Conservation (phyloP, 2,888 invertebrate genomes). For the Epiblema foenella region DNA sequence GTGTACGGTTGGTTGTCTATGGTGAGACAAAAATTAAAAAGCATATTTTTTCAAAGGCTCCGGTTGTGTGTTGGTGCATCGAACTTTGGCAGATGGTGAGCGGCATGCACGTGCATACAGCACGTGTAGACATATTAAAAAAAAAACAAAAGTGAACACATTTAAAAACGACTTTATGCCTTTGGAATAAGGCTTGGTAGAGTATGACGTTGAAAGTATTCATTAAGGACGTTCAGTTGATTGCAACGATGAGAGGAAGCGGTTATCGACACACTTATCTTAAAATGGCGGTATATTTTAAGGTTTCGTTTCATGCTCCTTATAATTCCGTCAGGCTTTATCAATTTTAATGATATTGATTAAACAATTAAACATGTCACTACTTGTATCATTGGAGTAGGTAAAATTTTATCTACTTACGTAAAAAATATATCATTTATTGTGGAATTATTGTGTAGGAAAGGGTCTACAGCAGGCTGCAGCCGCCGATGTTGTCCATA, state of each 20-base stretch:
- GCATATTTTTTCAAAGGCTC: slow-evolving; percentile 35
- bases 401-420: no score
- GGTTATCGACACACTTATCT: slow-evolving; percentile 17
- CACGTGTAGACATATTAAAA: slow-evolving; percentile 36
- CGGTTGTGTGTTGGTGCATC: slow-evolving; percentile 31
- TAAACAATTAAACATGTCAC: no score
- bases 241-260: slow-evolving; percentile 39
- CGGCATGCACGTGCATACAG: slow-evolving; percentile 42
- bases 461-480: no score
- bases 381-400: no score
- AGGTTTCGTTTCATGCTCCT: slow-evolving; percentile 10
- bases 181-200: slow-evolving; percentile 7
- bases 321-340: neutral
- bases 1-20: slow-evolving; percentile 14
- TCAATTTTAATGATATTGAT: neutral
- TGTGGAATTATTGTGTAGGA: no score
- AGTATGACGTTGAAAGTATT: slow-evolving; percentile 22
- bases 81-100: slow-evolving; percentile 42
- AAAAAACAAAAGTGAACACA: slow-evolving; percentile 31
- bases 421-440: no score
- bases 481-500: no score
- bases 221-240: slow-evolving; percentile 38
- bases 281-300: slow-evolving; percentile 10
- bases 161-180: slow-evolving; percentile 8
- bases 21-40: slow-evolving; percentile 33